A percentile compares a stretch with the other conserved stretches of the same genome.
These are phyloP conservation scores for Procambarus virginalis DNA, from an alignment of 1,140 invertebrate species.

Conservation along the genomic window DNA sequence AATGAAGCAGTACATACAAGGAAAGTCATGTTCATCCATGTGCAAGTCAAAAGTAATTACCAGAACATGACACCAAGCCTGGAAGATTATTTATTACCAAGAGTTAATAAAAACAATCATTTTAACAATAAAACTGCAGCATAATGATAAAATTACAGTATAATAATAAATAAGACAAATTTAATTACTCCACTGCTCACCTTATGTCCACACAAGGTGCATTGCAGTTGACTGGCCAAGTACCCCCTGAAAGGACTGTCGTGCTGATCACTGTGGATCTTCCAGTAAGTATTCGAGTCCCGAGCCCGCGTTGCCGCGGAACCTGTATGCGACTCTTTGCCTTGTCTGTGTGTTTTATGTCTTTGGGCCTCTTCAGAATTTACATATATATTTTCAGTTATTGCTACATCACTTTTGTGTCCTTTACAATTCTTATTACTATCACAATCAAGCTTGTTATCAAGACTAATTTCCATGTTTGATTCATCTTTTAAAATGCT, in stretches of 20 bases:
- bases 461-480: neutral
- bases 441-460: neutral
- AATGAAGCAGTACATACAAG: too few species aligned
- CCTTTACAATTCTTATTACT: neutral
- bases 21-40: too few species aligned
- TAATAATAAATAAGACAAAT: too few species aligned
- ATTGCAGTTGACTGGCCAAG: slow-evolving; percentile 57
- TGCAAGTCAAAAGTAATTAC: too few species aligned
- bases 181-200: slow-evolving; percentile 4
- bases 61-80: too few species aligned
- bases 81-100: too few species aligned
- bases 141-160: too few species aligned
- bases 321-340: neutral
- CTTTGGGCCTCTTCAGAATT: neutral
- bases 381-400: neutral
- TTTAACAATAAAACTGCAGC: too few species aligned
- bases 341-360: neutral
- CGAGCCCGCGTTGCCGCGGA: neutral
- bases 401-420: neutral
- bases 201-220: slow-evolving; percentile 55
- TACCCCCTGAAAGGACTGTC: slow-evolving; percentile 58
- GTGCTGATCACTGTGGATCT: slow-evolving; percentile 29
- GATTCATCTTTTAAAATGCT: neutral
- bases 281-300: neutral
- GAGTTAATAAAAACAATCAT: too few species aligned